Evolutionary conservation across 2,797 vertebrate species (phyloP), one percentile per base, ranked within the genome.

Genomic region (Mallotus villosus): DNA sequence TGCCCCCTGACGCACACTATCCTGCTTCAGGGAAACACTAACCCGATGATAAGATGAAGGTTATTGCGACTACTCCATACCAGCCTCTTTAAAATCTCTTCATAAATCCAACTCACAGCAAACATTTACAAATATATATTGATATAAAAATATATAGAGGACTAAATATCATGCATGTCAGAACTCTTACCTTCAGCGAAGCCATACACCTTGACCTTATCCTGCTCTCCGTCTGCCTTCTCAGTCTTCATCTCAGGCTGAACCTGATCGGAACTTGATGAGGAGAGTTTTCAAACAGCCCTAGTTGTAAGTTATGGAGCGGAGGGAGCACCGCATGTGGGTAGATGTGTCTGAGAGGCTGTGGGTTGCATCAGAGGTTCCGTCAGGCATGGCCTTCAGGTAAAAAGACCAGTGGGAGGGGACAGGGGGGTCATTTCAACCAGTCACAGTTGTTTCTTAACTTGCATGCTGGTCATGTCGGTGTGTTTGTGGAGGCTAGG

Each of bases 171-270:
- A 4, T n/a, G 19, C 8, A 21, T 4, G 11, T 46, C 12, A 32
- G 55, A 27, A 72, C 9, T 1, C 78, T 82, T 90, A 93, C 90
- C 90, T 85, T 91, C 79, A 69, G 81, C 66, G 51, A 85, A 90
- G 22, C 2, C 59, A 66, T 82, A 91, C 62, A 80, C 68, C 1
- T 65, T 87, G 72, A 89, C 85, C 70, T 53, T 82, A 12, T 82
- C 65, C 58, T 79, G 85, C 21, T 87, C 79, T 24, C 61, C 51
- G 19, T 37, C 71, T 62, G 76, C 67, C 37, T 69, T 74, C 62
- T 67, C 71, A n/a, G 74, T 77, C 71, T 78, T 82, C 78, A 81
- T 80, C 70, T 29, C 58, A n/a, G 37, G 2, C 12, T 21, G 7
- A 0, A 16, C 41, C 62, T 87, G 65, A 63, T 78, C n/a, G 2